phyloP scores from a whole-genome alignment of 2,113 vertebrate genomes.

The Columba livia region DNA sequence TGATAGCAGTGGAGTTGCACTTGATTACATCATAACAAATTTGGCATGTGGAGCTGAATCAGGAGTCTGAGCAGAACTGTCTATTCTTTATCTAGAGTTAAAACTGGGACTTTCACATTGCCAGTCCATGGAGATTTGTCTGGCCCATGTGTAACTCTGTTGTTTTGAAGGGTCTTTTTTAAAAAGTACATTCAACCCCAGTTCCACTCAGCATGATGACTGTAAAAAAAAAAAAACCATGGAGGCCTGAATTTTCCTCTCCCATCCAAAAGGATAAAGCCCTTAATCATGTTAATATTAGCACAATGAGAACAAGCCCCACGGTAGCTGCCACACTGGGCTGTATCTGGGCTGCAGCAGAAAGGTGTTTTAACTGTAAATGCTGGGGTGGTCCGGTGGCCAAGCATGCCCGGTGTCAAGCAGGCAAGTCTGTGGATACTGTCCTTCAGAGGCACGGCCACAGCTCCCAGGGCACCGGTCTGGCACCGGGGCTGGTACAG shows the following conservation, averaged over 20 bases:
- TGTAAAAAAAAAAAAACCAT: neutral
- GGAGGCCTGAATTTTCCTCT: neutral
- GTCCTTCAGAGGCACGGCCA: neutral
- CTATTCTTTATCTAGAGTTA: neutral
- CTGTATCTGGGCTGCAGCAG: neutral
- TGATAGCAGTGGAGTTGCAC: neutral
- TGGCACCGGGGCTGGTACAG: neutral
- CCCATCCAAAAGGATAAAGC: neutral
- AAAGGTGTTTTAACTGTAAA: neutral
- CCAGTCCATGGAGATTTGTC: neutral
- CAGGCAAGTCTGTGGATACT: neutral
- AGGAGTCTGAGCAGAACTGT: neutral
- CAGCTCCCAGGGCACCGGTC: neutral
- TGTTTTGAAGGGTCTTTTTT: neutral
- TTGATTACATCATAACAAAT: conserved; percentile 36
- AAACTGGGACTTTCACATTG: neutral
- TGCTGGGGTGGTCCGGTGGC: neutral
- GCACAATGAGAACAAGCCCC: rapidly evolving
- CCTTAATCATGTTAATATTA: neutral
- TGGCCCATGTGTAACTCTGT: neutral
- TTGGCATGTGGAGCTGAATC: neutral
- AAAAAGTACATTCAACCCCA: neutral
- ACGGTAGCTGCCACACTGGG: neutral
- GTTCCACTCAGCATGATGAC: neutral
- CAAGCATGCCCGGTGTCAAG: neutral